These are phyloP conservation scores for Protonibea diacanthus DNA, from an alignment of 2,797 vertebrate species.

Conservation along the genomic window DNA sequence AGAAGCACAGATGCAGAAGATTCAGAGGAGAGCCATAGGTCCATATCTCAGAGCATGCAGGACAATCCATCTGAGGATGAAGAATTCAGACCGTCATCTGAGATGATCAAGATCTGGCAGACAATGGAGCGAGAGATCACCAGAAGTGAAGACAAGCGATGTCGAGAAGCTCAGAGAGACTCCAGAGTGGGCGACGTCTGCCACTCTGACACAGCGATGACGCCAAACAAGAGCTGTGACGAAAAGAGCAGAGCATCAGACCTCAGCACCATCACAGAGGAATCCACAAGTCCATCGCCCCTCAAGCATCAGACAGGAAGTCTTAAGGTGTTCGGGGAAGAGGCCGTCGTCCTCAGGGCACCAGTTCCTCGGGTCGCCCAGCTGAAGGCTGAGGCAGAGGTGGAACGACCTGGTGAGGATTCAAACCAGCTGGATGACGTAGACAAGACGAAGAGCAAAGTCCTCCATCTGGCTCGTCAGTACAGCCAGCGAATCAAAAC, in stretches of 20 bases:
- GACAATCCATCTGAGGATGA: conserved; percentile 70
- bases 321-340: conserved; percentile 44
- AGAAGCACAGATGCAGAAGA: conserved; percentile 34
- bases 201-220: conserved; percentile 28
- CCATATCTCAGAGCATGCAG: conserved; percentile 27
- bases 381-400: conserved; percentile 53
- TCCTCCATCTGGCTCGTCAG: conserved; percentile 91
- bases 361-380: conserved; percentile 52
- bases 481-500: conserved; percentile 92
- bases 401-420: neutral
- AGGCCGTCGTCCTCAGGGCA: conserved; percentile 40
- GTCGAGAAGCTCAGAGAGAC: conserved; percentile 26
- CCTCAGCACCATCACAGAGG: conserved; percentile 76
- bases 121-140: conserved; percentile 83
- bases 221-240: conserved; percentile 26
- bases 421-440: conserved; percentile 50
- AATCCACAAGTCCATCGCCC: conserved; percentile 60
- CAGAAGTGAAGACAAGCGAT: conserved; percentile 17
- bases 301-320: conserved; percentile 57
- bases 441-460: conserved; percentile 86
- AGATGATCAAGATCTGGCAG: conserved; percentile 90
- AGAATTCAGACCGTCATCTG: conserved; percentile 85
- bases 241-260: conserved; percentile 74
- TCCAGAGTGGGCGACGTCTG: neutral
- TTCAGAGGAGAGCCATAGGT: conserved; percentile 20